Base-by-base conservation (phyloP, 2,797 vertebrate species). In the Remorina albescens region DNA sequence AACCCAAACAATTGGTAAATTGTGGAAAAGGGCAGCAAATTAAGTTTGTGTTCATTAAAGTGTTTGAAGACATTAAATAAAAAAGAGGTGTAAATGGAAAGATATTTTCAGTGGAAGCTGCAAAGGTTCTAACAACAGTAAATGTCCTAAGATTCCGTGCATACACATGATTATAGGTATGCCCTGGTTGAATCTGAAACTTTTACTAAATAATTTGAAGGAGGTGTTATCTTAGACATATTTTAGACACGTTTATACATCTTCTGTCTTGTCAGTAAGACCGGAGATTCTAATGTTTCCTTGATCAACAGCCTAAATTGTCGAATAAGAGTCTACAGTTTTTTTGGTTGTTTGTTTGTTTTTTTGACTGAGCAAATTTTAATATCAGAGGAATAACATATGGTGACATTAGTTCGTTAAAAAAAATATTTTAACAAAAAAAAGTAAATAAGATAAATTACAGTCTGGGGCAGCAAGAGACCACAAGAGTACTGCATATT, bases 401-500 rank as follows among this genome's bases (percentile, higher is more conserved):
- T 55, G 3, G 37, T 53, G 13, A 54, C 3, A 6, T 19, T 0
- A 9, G 23, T 54, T 8, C 19, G 28, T 1, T 10, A 63, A 44
- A 1, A 10, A 62, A 47, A 13, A 68, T 30, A 6, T 30, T 6
- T 3, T 30, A 23, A 50, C 58, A 76, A 34, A 32, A 49, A 41
- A 63, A 26, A 18, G 10, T 49, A 47, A 63, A 80, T 84, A 39
- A 63, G 37, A 67, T 78, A 57, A 84, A 87, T 65, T n/a, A 42
- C 32, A 71, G 63, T 68, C 42, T 74, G 57, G 85, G 78, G 76
- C 76, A 85, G 64, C 56, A 73, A 78, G 67, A 81, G 89, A 83
- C 82, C 78, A 76, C 56, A 76, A 46, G 63, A 81, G 60, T 75
- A 82, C 58, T 77, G 85, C 79, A 86, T 59, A 80, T 85, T 82